Evolutionary conservation across 2,113 vertebrate genomes (phyloP).

Genomic region (Gallinago paraguaiae): DNA sequence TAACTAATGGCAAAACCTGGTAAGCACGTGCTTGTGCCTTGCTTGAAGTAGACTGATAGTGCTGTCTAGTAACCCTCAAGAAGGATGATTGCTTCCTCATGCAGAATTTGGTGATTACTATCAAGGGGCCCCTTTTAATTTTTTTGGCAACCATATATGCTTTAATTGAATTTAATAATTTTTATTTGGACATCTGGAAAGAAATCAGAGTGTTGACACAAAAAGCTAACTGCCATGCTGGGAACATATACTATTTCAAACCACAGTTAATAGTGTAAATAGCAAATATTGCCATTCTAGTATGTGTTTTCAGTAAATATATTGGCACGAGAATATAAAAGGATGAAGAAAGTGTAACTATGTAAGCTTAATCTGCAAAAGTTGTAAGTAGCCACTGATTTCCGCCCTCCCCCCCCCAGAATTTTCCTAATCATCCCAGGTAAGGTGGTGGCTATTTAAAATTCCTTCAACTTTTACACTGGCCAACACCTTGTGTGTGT

Average conservation of each 20-base stretch:
- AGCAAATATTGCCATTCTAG: neutral
- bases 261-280: neutral
- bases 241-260: neutral
- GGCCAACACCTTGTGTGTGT: neutral
- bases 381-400: neutral
- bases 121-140: neutral
- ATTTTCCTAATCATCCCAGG: neutral
- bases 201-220: neutral
- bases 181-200: neutral
- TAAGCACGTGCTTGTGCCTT: neutral
- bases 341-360: neutral
- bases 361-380: neutral
- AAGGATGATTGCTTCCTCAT: neutral
- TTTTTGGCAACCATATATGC: neutral
- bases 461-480: neutral
- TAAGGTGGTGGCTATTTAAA: neutral
- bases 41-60: neutral
- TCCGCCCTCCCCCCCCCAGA: too few relatives aligned
- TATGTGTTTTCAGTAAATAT: neutral
- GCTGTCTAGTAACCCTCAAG: neutral
- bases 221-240: neutral
- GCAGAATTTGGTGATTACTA: neutral
- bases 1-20: neutral
- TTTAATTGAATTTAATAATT: neutral
- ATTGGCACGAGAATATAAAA: neutral